Base-by-base conservation (phyloP, 2,797 vertebrate genomes). In the Galagoides demidoff region DNA sequence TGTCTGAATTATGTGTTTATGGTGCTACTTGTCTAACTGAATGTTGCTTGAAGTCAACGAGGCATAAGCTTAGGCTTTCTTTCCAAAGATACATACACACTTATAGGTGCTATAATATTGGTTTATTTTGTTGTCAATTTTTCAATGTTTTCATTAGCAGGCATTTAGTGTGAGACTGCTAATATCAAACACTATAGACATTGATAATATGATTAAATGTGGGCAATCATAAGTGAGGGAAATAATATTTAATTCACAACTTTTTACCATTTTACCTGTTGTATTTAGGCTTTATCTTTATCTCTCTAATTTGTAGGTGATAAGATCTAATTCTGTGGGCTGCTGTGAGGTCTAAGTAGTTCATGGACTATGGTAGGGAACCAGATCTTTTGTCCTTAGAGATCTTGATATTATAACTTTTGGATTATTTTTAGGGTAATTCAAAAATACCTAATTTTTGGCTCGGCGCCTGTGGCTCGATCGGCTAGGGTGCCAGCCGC, bases 391-490 rank as follows among this genome's bases (percentile, higher is more conserved):
- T 83, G n/a, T 61, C 29, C 68, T 85, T 45, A 16, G 88, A 39
- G 23, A 88, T 79, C 76, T 90, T 17, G 3, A 0, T 73, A 31
- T 78, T n/a, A 57, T 2, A 31, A 9, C 49, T 71, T 92, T 70
- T 57, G 57, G 31, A 59, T 83, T n/a, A 59, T 71, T 92, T 88
- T 92, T 57, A 22, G 82, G 25, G 55, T 78, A 25, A 59, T 88
- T 94, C 77, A 23, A 92, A 81, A 81, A 81, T 91, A 85, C 11
- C 55, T 95, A 7, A 63, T 73, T 93, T 68, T 90, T 59, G n/a
- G n/a, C n/a, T n/a, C n/a, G n/a, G n/a, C n/a, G n/a, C n/a, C n/a
- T n/a, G n/a, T n/a, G n/a, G n/a, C n/a, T n/a, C n/a, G n/a, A n/a
- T n/a, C n/a, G n/a, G n/a, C n/a, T n/a, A n/a, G n/a, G n/a, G n/a